Base-by-base conservation (phyloP, 2,888 invertebrate genomes). In the Andrena camellia region DNA sequence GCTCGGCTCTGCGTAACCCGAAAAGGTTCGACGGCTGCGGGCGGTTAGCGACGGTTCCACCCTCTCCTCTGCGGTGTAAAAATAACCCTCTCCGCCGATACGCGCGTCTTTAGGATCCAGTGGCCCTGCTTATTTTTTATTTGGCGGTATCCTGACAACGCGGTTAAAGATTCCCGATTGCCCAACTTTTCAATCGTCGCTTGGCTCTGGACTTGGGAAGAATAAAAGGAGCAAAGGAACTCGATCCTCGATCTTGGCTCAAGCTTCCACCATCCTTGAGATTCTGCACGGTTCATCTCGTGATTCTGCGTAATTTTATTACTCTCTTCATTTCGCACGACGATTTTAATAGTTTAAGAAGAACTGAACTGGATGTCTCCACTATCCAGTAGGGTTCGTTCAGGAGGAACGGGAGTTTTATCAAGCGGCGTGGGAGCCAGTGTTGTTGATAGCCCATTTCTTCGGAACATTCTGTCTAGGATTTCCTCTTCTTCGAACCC, bases 11-110 rank as follows among this genome's bases (percentile, higher is more conserved):
- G 90, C 91, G 90, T 93, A 92, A 92, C 94, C 93, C 93, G 93
- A 94, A 94, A 94, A 92, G 94, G 94, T 91, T 91, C 92, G 82
- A 67, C 79, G 78, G 84, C 81, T 79, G 81, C n/a, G n/a, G n/a
- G 78, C 85, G 74, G 80, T 68, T 64, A 67, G 70, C 81, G 74
- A 77, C 86, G 81, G 83, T 85, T 83, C 81, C 84, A 80, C 86
- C 85, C 90, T 86, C 85, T 85, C 85, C 84, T 83, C 87, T 85
- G 70, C 76, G 85, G 92, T 81, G 87, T 93, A 93, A 92, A 93
- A 93, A 93, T 93, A 93, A 92, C 92, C 90, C 91, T 91, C 91
- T 89, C 88, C 88, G 85, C 62, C 68, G 84, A 88, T 83, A 83
- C 81, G 57, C 35, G 60, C 76, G 66, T 35, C 74, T 81, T 83